Evolutionary conservation across 2,888 invertebrate genomes (phyloP), one percentile per base, ranked within the genome.

Genomic region (Andrena fulva): DNA sequence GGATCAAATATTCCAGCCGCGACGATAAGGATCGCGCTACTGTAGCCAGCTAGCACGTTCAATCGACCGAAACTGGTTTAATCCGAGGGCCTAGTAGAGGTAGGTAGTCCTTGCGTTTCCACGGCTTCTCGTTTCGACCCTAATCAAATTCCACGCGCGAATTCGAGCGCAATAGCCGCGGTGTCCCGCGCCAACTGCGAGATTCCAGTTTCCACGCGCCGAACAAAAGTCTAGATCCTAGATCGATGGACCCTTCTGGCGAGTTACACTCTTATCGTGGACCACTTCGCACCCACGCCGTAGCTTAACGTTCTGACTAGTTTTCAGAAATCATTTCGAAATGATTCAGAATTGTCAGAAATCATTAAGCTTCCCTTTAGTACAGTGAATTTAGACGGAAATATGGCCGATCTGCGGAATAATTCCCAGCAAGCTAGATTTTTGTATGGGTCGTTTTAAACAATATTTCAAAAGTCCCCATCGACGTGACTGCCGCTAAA

Each of bases 141-240:
- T 48, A 74, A 59, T 67, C 74, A n/a, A 74, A 74, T 74, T 74
- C 66, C 74, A 66, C 59, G 73, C 42, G 66, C 66, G 73, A 74
- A 74, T 74, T 74, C 73, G 73, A 67, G 59, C 73, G 66, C 56
- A 10, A 66, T 8, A 33, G 42, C 12, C 59, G 10, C 12, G 12
- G 59, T 48, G 24, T 20, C 48, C 12, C 52, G 52, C 24, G 62
- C 31, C 12, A 20, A 64, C 48, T 6, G 24, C 24, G 48, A 67
- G 60, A 67, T 67, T 24, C 48, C 42, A 10, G 60, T 67, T 33
- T 60, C 20, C 66, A 3, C 48, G 1, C 0, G 16, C 10, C 20
- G 24, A 59, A 66, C 20, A 42, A 8, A 35, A 8, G n/a, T 42
- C 29, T 31, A 33, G n/a, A 24, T 12, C 12, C 27, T 27, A 48